These are phyloP conservation scores for Chloroceryle amazona DNA, from an alignment of 2,797 vertebrate genomes.

Conservation along the genomic window DNA sequence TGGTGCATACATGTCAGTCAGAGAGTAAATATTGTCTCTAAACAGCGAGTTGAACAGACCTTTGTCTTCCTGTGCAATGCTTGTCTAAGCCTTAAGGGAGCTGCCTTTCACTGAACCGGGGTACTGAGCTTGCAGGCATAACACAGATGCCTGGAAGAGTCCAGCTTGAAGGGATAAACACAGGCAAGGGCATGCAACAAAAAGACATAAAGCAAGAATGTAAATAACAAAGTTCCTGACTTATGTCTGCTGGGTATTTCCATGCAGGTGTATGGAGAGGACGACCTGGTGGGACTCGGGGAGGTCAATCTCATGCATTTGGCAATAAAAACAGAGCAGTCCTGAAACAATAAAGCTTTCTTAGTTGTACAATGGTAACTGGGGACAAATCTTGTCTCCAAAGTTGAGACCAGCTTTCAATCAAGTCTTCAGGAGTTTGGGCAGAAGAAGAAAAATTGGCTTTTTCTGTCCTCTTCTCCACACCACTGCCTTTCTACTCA, in stretches of 20 bases:
- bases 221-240: neutral
- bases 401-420: conserved; percentile 13
- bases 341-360: neutral
- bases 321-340: neutral
- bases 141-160: conserved; percentile 24
- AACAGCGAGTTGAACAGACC: conserved; percentile 23
- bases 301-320: neutral
- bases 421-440: neutral
- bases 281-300: neutral
- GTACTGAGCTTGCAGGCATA: conserved; percentile 21
- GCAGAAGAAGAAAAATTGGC: neutral
- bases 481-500: neutral
- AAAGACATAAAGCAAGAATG: neutral
- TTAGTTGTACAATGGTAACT: neutral
- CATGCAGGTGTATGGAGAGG: neutral
- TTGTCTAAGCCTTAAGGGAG: conserved; percentile 38
- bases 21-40: neutral
- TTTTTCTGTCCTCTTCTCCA: neutral
- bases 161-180: conserved; percentile 18
- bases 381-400: neutral
- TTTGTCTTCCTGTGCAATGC: conserved; percentile 12
- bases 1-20: conserved; percentile 21
- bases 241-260: neutral
- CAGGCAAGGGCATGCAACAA: neutral
- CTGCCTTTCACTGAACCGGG: neutral